A percentile compares a stretch with the other conserved stretches of the same genome.
Conservation (phyloP, 2,797 vertebrate genomes). For the Peromyscus nudipes region DNA sequence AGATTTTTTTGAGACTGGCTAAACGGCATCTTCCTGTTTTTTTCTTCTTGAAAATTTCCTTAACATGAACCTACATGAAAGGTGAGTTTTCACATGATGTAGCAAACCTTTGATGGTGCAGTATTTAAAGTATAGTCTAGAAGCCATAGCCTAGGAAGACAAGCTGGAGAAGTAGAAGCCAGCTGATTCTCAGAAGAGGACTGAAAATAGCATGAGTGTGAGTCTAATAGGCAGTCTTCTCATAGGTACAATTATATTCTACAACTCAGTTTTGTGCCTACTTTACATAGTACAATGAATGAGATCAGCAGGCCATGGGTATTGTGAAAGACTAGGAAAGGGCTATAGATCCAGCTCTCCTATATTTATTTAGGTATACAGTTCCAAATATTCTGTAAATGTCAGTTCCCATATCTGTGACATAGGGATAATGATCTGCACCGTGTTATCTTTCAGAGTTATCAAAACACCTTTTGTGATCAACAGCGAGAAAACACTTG, state of each 20-base stretch:
- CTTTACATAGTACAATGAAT: constrained; percentile 11
- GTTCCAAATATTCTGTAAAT: constrained; percentile 25
- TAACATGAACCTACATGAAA: constrained; percentile 19
- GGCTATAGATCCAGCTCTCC: background rate
- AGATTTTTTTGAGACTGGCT: background rate
- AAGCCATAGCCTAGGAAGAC: constrained; percentile 2
- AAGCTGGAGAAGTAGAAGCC: background rate
- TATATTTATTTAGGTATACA: background rate
- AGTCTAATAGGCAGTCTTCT: background rate
- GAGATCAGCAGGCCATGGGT: background rate
- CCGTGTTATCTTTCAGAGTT: constrained; percentile 65
- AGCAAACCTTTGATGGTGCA: background rate
- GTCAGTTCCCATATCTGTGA: constrained; percentile 18
- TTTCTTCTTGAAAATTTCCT: background rate
- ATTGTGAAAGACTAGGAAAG: background rate
- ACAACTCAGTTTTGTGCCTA: constrained; percentile 29
- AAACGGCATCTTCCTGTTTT: constrained; percentile 20
- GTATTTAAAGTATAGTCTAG: constrained; percentile 38
- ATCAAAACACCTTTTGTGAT: constrained; percentile 22
- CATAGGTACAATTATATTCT: background rate
- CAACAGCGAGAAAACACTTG: constrained; percentile 10
- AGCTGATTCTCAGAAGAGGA: background rate
- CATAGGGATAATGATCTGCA: background rate
- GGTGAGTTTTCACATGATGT: background rate
- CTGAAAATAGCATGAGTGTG: background rate